A percentile compares a stretch with the other conserved stretches of the same genome.
These are phyloP conservation scores for Gymnocheta viridis DNA, from an alignment of 2,888 invertebrate species.

Conservation along the genomic window DNA sequence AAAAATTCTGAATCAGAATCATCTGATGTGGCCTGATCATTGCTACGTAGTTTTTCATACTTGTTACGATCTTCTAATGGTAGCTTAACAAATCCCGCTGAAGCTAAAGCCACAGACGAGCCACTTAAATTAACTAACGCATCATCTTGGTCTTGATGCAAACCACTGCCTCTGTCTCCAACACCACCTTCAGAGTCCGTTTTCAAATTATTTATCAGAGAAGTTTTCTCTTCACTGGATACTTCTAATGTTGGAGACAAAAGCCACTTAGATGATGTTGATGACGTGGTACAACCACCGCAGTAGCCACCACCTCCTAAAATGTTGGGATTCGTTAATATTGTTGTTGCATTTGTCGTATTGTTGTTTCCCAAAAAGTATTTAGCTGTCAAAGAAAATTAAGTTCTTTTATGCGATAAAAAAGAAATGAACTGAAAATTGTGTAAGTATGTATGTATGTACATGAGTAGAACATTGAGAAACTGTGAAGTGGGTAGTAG, in stretches of 20 bases:
- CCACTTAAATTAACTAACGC: slow-evolving; percentile 68
- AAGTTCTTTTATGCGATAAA: slow-evolving; percentile 82
- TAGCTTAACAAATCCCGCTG: slow-evolving; percentile 84
- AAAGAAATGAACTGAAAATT: slow-evolving; percentile 75
- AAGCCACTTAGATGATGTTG: slow-evolving; percentile 81
- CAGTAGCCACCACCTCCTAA: slow-evolving; percentile 59
- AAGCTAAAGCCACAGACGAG: slow-evolving; percentile 75
- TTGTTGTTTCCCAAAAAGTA: slow-evolving; percentile 64
- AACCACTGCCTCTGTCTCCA: slow-evolving; percentile 62
- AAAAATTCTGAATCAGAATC: slow-evolving; percentile 83
- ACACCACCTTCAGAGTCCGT: slow-evolving; percentile 77
- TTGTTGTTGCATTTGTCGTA: slow-evolving; percentile 41
- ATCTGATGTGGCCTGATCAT: slow-evolving; percentile 84
- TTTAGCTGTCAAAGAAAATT: slow-evolving; percentile 77
- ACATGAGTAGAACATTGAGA: slow-evolving; percentile 15
- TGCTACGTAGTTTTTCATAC: slow-evolving; percentile 88
- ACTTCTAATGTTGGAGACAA: slow-evolving; percentile 82
- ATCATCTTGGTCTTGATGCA: slow-evolving; percentile 55
- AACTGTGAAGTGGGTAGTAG: slow-evolving; percentile 13
- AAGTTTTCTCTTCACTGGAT: slow-evolving; percentile 80
- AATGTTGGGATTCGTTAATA: slow-evolving; percentile 55
- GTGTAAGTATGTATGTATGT: slow-evolving; percentile 70
- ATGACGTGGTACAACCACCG: slow-evolving; percentile 72
- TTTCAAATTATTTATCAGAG: slow-evolving; percentile 78
- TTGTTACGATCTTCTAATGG: slow-evolving; percentile 88